phyloP scores from a whole-genome alignment of 2,888 invertebrate species.

The Melanophora roralis region DNA sequence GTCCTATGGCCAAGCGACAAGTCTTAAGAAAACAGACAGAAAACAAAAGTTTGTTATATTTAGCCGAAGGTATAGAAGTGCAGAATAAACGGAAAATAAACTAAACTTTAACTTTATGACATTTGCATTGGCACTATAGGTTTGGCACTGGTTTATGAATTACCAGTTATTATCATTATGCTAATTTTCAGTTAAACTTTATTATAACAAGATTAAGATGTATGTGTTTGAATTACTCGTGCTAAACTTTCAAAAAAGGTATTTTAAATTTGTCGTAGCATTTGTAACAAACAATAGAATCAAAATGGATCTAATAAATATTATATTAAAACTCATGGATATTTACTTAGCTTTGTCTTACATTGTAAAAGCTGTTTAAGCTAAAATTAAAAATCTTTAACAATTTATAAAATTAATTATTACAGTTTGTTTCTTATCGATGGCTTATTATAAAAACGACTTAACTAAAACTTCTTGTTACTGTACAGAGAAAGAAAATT shows the following conservation, averaged over 20 bases:
- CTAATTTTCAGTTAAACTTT: slow-evolving; percentile 17
- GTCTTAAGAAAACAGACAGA: slow-evolving; percentile 32
- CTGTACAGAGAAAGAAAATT: too few species aligned
- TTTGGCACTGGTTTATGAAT: neutral
- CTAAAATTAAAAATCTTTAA: too few species aligned
- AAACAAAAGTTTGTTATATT: slow-evolving; percentile 34
- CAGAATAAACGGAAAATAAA: slow-evolving; percentile 32
- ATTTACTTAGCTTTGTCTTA: too few species aligned
- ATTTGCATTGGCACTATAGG: slow-evolving; percentile 40
- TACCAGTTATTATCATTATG: slow-evolving; percentile 1
- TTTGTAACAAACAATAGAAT: neutral
- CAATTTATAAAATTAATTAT: too few species aligned
- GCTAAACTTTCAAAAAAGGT: neutral
- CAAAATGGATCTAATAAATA: too few species aligned
- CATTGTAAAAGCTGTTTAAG: too few species aligned
- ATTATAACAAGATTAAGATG: slow-evolving; percentile 28
- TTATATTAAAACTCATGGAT: too few species aligned
- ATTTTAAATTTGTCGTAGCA: neutral
- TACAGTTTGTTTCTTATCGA: too few species aligned
- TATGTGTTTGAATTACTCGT: neutral
- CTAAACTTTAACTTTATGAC: slow-evolving; percentile 33
- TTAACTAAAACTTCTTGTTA: too few species aligned
- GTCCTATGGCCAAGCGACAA: neutral
- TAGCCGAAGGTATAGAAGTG: neutral
- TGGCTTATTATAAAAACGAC: too few species aligned